Percentiles rank a stretch among this genome's conserved stretches.
phyloP scores from a whole-genome alignment of 2,888 invertebrate genomes.

The Chalcis sispes region DNA sequence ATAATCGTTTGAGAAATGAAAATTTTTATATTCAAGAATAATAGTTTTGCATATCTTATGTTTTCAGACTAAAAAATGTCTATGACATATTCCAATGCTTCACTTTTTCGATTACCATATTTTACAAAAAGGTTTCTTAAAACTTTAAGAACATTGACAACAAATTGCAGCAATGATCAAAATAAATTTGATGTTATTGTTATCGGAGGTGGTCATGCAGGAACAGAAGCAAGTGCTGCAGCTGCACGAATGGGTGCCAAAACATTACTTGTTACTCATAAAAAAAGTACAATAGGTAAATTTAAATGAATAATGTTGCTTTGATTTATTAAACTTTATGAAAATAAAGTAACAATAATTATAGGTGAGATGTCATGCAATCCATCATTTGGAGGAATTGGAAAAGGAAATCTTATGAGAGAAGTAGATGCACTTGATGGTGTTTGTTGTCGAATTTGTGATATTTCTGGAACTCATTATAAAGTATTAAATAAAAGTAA shows the following conservation, averaged over 20 bases:
- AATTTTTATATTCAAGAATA: constrained; percentile 76
- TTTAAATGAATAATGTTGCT: constrained; percentile 8
- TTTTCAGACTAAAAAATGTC: constrained; percentile 60
- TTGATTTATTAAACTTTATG: constrained; percentile 24
- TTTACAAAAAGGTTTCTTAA: constrained; percentile 13
- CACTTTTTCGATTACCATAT: constrained; percentile 25
- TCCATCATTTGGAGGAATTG: constrained; percentile 95
- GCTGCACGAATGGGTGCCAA: constrained; percentile 88
- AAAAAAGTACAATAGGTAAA: constrained; percentile 86
- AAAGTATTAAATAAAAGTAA: constrained; percentile 87
- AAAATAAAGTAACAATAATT: constrained; percentile 51
- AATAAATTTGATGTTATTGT: constrained; percentile 85
- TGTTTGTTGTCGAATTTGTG: constrained; percentile 88
- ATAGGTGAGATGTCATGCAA: constrained; percentile 95
- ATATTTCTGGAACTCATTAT: constrained; percentile 87
- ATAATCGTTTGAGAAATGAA: constrained; percentile 82
- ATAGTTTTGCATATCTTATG: constrained; percentile 28
- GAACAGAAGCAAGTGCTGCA: constrained; percentile 90
- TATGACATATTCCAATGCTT: constrained; percentile 51
- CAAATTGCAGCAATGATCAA: constrained; percentile 36
- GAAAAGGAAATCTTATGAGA: constrained; percentile 91
- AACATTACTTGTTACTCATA: constrained; percentile 90
- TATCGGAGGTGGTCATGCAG: constrained; percentile 94
- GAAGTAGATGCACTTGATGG: constrained; percentile 94
- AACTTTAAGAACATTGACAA: constrained; percentile 54